A percentile compares a stretch with the other conserved stretches of the same genome.
These are phyloP conservation scores for Mionectes olivaceus DNA, from an alignment of 2,797 vertebrate genomes.

Conservation along the genomic window DNA sequence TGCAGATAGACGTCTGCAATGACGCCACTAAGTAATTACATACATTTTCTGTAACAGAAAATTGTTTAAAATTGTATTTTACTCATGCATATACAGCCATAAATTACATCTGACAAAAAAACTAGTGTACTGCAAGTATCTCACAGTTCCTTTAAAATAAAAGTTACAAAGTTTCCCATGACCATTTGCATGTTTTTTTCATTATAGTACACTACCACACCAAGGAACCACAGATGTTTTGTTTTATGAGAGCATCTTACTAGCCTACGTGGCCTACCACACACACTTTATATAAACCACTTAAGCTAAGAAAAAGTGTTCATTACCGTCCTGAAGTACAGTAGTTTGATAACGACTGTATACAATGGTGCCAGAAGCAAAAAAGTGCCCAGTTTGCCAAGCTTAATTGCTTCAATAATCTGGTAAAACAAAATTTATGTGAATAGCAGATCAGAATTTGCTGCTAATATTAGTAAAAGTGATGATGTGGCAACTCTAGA, in stretches of 20 bases:
- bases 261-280: slow-evolving; percentile 77
- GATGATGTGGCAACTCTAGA: slow-evolving; percentile 76
- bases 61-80: neutral
- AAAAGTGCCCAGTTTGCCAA: neutral
- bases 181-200: slow-evolving; percentile 53
- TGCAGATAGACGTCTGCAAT: neutral
- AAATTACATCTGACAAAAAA: neutral
- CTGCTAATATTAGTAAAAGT: slow-evolving; percentile 53
- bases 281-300: slow-evolving; percentile 63
- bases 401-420: slow-evolving; percentile 45
- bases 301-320: slow-evolving; percentile 16
- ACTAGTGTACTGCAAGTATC: neutral
- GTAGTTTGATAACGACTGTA: neutral
- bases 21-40: neutral
- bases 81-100: neutral
- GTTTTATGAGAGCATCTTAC: slow-evolving; percentile 68
- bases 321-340: neutral
- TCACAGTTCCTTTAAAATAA: slow-evolving; percentile 38
- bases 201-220: slow-evolving; percentile 61
- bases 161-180: slow-evolving; percentile 53
- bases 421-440: slow-evolving; percentile 25
- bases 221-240: slow-evolving; percentile 74
- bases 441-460: slow-evolving; percentile 25
- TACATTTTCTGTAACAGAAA: neutral
- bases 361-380: neutral